These are phyloP conservation scores for Tetheella fluctuosa DNA, from an alignment of 2,888 invertebrate genomes.

Conservation along the genomic window DNA sequence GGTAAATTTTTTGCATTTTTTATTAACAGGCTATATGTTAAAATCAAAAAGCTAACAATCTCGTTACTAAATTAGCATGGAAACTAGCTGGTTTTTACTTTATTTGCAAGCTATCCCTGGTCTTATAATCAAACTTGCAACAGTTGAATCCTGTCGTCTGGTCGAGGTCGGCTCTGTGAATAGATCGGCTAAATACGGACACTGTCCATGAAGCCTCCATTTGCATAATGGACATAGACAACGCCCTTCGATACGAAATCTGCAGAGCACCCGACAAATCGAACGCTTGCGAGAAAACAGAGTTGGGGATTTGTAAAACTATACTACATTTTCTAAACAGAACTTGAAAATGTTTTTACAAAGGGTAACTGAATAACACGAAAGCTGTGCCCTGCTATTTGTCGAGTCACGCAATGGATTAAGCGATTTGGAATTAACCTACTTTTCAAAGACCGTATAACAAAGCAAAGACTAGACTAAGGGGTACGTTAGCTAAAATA, in stretches of 20 bases:
- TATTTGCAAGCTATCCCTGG: conserved; percentile 40
- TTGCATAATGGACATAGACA: conserved; percentile 75
- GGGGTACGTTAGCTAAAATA: conserved; percentile 12
- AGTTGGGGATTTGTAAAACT: conserved; percentile 52
- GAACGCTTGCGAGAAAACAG: conserved; percentile 45
- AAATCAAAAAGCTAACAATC: conserved; percentile 18
- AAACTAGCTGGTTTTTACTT: conserved; percentile 41
- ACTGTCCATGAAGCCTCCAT: conserved; percentile 59
- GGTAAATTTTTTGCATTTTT: too few relatives aligned
- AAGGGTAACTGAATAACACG: conserved; percentile 51
- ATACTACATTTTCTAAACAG: conserved; percentile 55
- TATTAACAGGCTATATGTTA: conserved; percentile 11
- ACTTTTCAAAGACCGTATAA: conserved; percentile 47
- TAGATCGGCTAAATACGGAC: conserved; percentile 72
- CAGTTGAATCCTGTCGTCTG: conserved; percentile 48
- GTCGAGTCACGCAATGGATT: conserved; percentile 69
- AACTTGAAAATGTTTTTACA: conserved; percentile 43
- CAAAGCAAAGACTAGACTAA: conserved; percentile 2
- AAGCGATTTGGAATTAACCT: conserved; percentile 64
- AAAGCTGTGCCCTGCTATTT: conserved; percentile 44
- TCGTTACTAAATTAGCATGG: conserved; percentile 36
- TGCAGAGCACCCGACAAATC: conserved; percentile 56
- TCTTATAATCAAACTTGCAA: conserved; percentile 49
- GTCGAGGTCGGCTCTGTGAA: conserved; percentile 54
- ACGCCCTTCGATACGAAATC: conserved; percentile 55